Percentiles rank a stretch among this genome's conserved stretches.
phyloP scores from a whole-genome alignment of 2,888 invertebrate genomes.

The Iselma pallidipennis region DNA sequence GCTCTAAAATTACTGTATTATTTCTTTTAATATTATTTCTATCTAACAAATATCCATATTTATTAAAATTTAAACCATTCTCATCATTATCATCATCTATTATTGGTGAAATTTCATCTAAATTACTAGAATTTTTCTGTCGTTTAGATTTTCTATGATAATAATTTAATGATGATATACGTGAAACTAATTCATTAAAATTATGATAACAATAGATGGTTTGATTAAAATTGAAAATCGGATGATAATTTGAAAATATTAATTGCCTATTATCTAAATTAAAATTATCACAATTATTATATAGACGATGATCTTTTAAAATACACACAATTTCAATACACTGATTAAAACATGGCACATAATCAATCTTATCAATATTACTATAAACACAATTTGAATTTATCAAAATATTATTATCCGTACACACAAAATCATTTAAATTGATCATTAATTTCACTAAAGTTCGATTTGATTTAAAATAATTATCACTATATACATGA shows the following conservation, averaged over 20 bases:
- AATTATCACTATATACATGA: slow-evolving; percentile 42
- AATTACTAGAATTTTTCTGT: slow-evolving; percentile 33
- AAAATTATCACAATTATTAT: slow-evolving; percentile 10
- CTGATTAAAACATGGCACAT: slow-evolving; percentile 16
- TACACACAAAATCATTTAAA: slow-evolving; percentile 32
- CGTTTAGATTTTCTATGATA: slow-evolving; percentile 13
- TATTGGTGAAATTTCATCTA: slow-evolving; percentile 51
- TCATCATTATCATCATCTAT: slow-evolving; percentile 34
- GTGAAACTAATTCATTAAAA: slow-evolving; percentile 16
- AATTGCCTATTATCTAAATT: slow-evolving; percentile 9
- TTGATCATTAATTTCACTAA: slow-evolving; percentile 29
- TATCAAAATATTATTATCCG: slow-evolving; percentile 31
- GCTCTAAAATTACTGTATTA: slow-evolving; percentile 58
- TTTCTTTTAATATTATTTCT: slow-evolving; percentile 21
- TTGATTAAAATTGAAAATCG: slow-evolving; percentile 11
- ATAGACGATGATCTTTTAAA: slow-evolving; percentile 14
- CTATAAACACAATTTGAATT: background rate
- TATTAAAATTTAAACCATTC: slow-evolving; percentile 14
- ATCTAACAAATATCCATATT: slow-evolving; percentile 12
- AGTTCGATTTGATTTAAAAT: slow-evolving; percentile 41
- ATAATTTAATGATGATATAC: slow-evolving; percentile 7
- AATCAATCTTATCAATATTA: background rate
- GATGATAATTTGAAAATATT: slow-evolving; percentile 9
- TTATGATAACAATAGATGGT: slow-evolving; percentile 3
- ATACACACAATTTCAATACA: slow-evolving; percentile 9